Evolutionary conservation across 2,113 vertebrate species (phyloP).

Genomic region (Agapornis roseicollis): DNA sequence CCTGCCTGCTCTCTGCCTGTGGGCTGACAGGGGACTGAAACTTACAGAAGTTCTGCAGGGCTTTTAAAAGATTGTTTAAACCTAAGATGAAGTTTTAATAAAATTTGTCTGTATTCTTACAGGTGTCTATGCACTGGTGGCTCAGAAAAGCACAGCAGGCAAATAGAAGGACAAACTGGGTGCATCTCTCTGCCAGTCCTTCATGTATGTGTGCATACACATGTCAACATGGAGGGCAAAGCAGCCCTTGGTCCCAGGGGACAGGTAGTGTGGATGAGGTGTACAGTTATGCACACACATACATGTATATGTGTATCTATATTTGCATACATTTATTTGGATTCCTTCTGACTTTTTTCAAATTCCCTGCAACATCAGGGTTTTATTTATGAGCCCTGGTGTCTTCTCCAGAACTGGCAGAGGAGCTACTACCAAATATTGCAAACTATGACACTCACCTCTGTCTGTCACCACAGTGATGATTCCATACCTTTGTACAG

Average conservation of each 20-base stretch:
- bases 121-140: neutral
- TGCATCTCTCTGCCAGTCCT: neutral
- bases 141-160: neutral
- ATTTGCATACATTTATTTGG: neutral
- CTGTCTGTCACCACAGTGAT: neutral
- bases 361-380: neutral
- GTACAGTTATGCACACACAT: too few relatives aligned
- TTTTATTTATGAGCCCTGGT: neutral
- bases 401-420: neutral
- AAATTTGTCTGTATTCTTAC: neutral
- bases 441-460: too few relatives aligned
- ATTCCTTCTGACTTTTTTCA: neutral
- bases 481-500: too few relatives aligned
- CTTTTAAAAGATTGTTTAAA: neutral
- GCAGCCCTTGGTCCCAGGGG: neutral
- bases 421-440: neutral
- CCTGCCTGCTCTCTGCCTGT: neutral
- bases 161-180: neutral
- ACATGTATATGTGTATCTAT: accelerated
- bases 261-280: accelerated
- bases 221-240: too few relatives aligned
- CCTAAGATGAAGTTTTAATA: neutral
- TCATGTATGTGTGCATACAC: accelerated
- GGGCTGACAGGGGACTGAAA: neutral
- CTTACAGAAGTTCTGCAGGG: neutral